These are phyloP conservation scores for Cryptocheilus praepositus DNA, from an alignment of 2,888 invertebrate genomes.

Conservation along the genomic window DNA sequence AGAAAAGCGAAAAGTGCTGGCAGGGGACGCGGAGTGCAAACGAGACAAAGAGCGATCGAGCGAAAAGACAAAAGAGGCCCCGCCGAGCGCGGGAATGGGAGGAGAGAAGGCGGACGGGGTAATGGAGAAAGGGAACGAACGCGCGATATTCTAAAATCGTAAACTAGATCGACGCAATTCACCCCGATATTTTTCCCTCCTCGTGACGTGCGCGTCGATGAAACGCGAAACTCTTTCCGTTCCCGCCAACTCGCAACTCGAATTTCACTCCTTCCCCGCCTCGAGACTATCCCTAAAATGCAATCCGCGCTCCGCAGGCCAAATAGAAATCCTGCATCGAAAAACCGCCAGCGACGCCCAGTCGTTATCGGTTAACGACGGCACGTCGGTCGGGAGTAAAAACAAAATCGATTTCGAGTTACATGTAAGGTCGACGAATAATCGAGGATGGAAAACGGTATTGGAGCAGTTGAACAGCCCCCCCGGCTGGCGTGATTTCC, in stretches of 20 bases:
- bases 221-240: constrained; percentile 27
- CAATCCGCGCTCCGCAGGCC: constrained; percentile 4
- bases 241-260: constrained; percentile 20
- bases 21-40: neutral
- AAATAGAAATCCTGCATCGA: no score
- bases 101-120: neutral
- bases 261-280: constrained; percentile 17
- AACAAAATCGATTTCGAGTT: neutral
- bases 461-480: no score
- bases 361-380: no score
- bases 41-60: no score
- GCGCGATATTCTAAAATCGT: constrained; percentile 14
- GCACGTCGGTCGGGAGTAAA: neutral
- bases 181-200: constrained; percentile 20
- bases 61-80: neutral
- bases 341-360: no score
- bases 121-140: neutral
- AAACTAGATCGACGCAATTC: constrained; percentile 17
- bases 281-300: constrained; percentile 7
- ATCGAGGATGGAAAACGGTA: neutral
- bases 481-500: no score
- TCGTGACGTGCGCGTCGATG: constrained; percentile 13
- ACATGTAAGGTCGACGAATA: neutral
- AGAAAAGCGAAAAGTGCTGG: neutral
- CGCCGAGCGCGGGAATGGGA: neutral